These are phyloP conservation scores for Mesorhabditis spiculigera DNA, from an alignment of 2,888 invertebrate species.

Conservation along the genomic window DNA sequence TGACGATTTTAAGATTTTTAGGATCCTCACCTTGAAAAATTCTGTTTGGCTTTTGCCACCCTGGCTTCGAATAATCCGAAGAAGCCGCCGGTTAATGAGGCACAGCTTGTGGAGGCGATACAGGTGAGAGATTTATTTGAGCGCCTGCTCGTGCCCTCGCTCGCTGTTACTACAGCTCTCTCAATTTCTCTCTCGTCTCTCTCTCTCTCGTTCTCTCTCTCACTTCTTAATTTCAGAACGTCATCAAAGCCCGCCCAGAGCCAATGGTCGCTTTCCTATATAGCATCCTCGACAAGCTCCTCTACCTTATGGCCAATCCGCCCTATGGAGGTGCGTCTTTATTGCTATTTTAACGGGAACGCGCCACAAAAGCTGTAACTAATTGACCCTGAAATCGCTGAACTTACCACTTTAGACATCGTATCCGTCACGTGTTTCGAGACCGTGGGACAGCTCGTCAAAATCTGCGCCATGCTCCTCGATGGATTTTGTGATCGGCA, in stretches of 20 bases:
- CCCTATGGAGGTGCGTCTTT: conserved; percentile 62
- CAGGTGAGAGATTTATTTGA: conserved; percentile 24
- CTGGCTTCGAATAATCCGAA: conserved; percentile 26
- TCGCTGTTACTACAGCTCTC: conserved; percentile 41
- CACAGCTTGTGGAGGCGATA: conserved; percentile 17
- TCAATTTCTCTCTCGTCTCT: conserved; percentile 13
- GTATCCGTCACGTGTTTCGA: conserved; percentile 84
- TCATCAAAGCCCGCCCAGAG: conserved; percentile 65
- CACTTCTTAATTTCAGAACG: conserved; percentile 7
- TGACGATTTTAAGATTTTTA: neutral
- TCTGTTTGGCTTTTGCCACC: conserved; percentile 28
- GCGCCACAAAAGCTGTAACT: neutral
- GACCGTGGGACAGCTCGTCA: conserved; percentile 78
- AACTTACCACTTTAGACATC: conserved; percentile 65
- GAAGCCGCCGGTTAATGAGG: conserved; percentile 25
- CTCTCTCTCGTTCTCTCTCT: conserved; percentile 28
- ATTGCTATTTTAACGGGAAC: neutral
- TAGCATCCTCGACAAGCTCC: conserved; percentile 76
- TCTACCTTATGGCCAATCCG: conserved; percentile 76
- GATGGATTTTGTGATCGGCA: conserved; percentile 72
- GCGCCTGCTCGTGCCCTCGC: conserved; percentile 20
- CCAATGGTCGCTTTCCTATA: conserved; percentile 78
- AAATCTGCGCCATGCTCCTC: conserved; percentile 75
- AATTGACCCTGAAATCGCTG: neutral
- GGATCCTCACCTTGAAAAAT: conserved; percentile 37